A percentile compares a stretch with the other conserved stretches of the same genome.
Conservation (phyloP, 2,888 invertebrate species). For the Dorcus hopei region DNA sequence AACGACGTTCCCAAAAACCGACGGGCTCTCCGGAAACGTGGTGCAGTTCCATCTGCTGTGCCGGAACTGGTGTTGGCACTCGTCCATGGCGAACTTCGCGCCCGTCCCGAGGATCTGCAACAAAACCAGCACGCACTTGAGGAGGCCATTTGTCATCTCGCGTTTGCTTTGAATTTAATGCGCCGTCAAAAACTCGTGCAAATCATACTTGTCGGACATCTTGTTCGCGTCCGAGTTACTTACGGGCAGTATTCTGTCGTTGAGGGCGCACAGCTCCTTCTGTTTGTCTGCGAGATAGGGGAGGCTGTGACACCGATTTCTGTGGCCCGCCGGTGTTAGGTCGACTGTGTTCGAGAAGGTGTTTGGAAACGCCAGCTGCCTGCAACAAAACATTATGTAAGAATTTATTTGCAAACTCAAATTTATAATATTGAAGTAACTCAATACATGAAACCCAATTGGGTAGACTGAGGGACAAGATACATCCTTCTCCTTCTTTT, state of each 20-base stretch:
- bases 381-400: slow-evolving; percentile 33
- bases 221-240: slow-evolving; percentile 25
- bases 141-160: neutral
- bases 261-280: slow-evolving; percentile 70
- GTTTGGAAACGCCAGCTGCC: slow-evolving; percentile 47
- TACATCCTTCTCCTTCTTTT: too few species aligned
- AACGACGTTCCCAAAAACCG: slow-evolving; percentile 81
- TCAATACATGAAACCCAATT: too few species aligned
- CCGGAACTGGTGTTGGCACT: slow-evolving; percentile 86
- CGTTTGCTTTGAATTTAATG: neutral
- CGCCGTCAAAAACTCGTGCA: neutral
- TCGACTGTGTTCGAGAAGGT: slow-evolving; percentile 43
- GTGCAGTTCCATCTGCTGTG: slow-evolving; percentile 90
- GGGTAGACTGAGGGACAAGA: too few species aligned
- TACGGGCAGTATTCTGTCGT: slow-evolving; percentile 69
- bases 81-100: slow-evolving; percentile 80
- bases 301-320: slow-evolving; percentile 67
- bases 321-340: slow-evolving; percentile 50
- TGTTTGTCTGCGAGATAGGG: slow-evolving; percentile 70
- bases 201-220: neutral
- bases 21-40: slow-evolving; percentile 65
- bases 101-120: slow-evolving; percentile 76
- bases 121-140: slow-evolving; percentile 17
- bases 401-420: too few species aligned
- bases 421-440: too few species aligned